Evolutionary conservation across 2,113 vertebrate species (phyloP), one percentile per base, ranked within the genome.

Genomic region (Dascyllus trimaculatus): DNA sequence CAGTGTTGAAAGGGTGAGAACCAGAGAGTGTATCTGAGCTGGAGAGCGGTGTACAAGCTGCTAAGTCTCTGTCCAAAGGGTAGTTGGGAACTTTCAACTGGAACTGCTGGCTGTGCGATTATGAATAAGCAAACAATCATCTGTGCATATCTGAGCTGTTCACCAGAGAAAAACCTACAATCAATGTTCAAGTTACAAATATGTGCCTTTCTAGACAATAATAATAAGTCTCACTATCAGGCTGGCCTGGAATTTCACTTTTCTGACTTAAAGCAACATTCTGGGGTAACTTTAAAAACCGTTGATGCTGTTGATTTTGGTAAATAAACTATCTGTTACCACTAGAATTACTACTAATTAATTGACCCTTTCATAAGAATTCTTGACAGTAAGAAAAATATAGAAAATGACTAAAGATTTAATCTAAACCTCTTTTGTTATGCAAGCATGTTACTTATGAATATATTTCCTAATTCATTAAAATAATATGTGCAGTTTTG

Each of bases 1-100:
- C 49, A 67, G 71, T 85, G 83, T 81, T 91, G 86, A 92, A 79
- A 89, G 86, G 89, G 85, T 87, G 88, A 89, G 81, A 85, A 86
- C 71, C 82, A 88, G 78, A 85, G 46, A 77, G 68, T 74, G 61
- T 79, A 65, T 79, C 62, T 66, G 51, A 78, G 66, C 46, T 71
- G 43, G 29, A 71, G 40, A 77, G 69, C 29, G 45, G 22, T 18
- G 35, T 35, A 62, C 69, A 78, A 71, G 57, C 63, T 68, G 71
- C 64, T 76, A 76, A 57, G 71, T n/a, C 32, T 9, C 1, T 26
- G 21, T 67, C 59, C 18, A 13, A n/a, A 45, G 40, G 1, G 73
- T 60, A 66, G 58, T 13, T 11, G 1, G 24, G 2, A 78, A 65
- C 29, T 38, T 83, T 74, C 19, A 35, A 24, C 17, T 64, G 24